Evolutionary conservation across 2,113 vertebrate species (phyloP).

Genomic region (Aptenodytes forsteri): DNA sequence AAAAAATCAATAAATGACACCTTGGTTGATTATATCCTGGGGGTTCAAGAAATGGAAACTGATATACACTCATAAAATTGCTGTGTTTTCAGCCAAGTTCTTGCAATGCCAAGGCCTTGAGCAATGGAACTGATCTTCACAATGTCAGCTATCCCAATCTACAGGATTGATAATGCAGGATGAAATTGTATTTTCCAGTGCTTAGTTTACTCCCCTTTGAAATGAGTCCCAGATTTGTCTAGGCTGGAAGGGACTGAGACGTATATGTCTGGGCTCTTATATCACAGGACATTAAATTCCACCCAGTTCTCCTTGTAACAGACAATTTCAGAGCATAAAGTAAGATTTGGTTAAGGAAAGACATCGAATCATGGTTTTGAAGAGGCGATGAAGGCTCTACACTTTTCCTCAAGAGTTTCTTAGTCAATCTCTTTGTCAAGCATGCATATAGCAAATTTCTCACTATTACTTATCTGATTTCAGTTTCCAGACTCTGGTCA

Average conservation of each 20-base stretch:
- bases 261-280: background rate
- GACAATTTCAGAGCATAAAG: background rate
- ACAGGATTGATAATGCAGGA: slow-evolving; percentile 1
- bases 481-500: background rate
- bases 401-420: background rate
- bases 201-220: slow-evolving; percentile 30
- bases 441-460: background rate
- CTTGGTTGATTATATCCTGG: background rate
- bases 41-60: background rate
- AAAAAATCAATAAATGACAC: background rate
- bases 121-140: background rate
- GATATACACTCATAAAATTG: background rate
- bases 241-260: background rate
- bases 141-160: background rate
- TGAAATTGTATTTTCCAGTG: slow-evolving; percentile 13
- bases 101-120: background rate
- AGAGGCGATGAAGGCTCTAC: background rate
- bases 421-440: background rate
- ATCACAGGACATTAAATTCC: background rate
- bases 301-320: background rate
- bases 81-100: background rate
- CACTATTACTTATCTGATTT: background rate
- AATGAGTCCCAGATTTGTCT: background rate
- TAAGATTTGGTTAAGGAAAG: background rate
- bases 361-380: background rate